Percentiles rank a stretch among this genome's conserved stretches.
Conservation (phyloP, 30 jellyfish, hydroid and myxozoan genomes). For the Pseudorhiza aurosa region DNA sequence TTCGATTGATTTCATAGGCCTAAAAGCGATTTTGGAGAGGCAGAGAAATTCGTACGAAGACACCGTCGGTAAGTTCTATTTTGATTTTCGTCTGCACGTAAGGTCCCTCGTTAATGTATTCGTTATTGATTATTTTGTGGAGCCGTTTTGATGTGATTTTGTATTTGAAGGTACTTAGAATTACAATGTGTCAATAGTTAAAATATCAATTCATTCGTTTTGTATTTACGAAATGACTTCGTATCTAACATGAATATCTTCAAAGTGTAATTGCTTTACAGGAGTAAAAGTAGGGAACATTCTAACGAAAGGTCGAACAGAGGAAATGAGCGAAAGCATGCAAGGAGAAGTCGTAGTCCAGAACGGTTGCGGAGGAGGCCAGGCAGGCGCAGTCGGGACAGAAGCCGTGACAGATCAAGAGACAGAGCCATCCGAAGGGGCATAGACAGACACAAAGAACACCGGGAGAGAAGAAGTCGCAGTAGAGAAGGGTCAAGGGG, state of each 20-base stretch:
- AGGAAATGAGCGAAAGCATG: constrained; percentile 1
- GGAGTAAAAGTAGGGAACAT: constrained; percentile 33
- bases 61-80: constrained; percentile 47
- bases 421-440: constrained; percentile 9
- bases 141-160: neutral
- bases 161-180: neutral
- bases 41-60: constrained; percentile 59
- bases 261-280: neutral
- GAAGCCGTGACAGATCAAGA: constrained; percentile 28
- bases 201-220: neutral
- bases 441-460: neutral
- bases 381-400: constrained; percentile 31
- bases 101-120: neutral
- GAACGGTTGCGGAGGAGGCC: constrained; percentile 18
- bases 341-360: constrained; percentile 31
- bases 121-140: neutral
- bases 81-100: too few relatives aligned
- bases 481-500: constrained; percentile 48
- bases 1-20: neutral
- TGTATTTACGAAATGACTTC: neutral
- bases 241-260: neutral
- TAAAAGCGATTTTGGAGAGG: constrained; percentile 61
- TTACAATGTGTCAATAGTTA: neutral
- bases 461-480: constrained; percentile 45
- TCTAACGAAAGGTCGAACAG: constrained; percentile 9